A percentile compares a stretch with the other conserved stretches of the same genome.
Evolutionary conservation across 2,113 vertebrate species (phyloP).

Genomic region (Mionectes macconnelli): DNA sequence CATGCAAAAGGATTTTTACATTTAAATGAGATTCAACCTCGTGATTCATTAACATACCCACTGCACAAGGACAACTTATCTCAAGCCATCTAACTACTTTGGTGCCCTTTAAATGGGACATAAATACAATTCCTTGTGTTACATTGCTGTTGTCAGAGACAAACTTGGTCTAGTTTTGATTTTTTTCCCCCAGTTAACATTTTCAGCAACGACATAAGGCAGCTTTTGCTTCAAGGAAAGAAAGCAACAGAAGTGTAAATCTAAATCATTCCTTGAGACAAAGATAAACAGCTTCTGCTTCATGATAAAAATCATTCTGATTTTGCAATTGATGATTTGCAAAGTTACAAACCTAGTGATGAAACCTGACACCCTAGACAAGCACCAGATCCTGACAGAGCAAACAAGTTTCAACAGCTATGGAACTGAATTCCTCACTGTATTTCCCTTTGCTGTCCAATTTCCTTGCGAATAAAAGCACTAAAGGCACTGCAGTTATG

Average conservation of each 20-base stretch:
- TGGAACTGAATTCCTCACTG: background rate
- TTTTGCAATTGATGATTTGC: background rate
- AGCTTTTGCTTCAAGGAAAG: background rate
- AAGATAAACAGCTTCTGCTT: constrained; percentile 11
- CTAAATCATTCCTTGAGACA: background rate
- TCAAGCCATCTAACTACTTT: background rate
- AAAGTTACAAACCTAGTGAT: background rate
- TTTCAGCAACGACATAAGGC: background rate
- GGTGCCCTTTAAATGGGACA: background rate
- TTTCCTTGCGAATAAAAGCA: background rate
- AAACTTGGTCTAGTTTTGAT: background rate
- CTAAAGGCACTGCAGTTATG: background rate
- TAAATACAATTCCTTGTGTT: background rate
- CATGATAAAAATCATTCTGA: background rate
- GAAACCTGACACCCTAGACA: background rate
- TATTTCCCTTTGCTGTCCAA: background rate
- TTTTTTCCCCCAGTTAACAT: background rate
- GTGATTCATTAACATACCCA: background rate
- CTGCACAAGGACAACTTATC: background rate
- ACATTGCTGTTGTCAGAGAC: background rate
- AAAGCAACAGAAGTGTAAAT: background rate
- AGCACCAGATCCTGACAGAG: background rate
- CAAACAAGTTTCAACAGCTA: background rate
- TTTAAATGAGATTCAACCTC: background rate
- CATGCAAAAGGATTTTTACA: background rate